Evolutionary conservation across 2,113 vertebrate species (phyloP).

Genomic region (Ailuropoda melanoleuca): DNA sequence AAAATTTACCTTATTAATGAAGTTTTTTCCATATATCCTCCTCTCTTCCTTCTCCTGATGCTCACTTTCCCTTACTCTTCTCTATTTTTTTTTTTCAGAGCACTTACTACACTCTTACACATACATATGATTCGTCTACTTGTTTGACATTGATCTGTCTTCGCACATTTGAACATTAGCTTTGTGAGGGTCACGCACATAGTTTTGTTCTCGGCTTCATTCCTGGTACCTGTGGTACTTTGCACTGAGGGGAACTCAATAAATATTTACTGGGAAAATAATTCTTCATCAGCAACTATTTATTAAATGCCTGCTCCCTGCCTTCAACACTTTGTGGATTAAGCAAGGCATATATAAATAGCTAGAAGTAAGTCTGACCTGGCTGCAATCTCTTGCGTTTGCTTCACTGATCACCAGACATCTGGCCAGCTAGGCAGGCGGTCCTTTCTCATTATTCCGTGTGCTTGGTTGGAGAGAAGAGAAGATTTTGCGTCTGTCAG

Average conservation of each 20-base stretch:
- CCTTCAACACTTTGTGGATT: neutral
- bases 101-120: neutral
- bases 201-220: neutral
- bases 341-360: neutral
- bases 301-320: neutral
- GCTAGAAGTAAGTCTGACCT: neutral
- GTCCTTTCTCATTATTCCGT: neutral
- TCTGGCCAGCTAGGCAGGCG: neutral
- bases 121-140: neutral
- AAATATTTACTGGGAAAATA: neutral
- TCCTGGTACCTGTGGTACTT: neutral
- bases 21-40: neutral
- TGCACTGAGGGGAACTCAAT: neutral
- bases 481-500: neutral
- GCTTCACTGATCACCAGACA: neutral
- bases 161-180: neutral
- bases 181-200: neutral
- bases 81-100: neutral
- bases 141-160: neutral
- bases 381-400: neutral
- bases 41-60: neutral
- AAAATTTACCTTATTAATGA: neutral
- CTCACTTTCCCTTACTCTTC: neutral
- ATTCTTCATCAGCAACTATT: neutral
- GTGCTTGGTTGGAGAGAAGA: neutral